Evolutionary conservation across 2,113 vertebrate genomes (phyloP).

Genomic region (Herpailurus yagouaroundi): DNA sequence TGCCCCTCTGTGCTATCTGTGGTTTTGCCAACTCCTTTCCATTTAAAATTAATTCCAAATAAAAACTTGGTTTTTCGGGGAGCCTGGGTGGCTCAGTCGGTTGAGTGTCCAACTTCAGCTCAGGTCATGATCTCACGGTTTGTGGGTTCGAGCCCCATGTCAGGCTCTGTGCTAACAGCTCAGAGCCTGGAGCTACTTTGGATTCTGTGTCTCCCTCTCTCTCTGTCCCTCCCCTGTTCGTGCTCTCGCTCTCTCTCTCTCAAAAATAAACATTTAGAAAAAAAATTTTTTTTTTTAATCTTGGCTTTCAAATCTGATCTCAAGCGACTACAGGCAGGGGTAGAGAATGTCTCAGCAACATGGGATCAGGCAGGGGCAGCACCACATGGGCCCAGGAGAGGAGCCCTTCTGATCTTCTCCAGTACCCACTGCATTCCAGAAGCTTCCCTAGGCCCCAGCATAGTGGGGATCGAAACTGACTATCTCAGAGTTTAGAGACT

Average conservation of each 20-base stretch:
- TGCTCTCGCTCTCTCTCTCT: too few species aligned
- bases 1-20: too few species aligned
- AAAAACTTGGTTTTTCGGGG: background rate
- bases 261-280: too few species aligned
- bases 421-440: background rate
- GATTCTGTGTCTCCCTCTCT: too few species aligned
- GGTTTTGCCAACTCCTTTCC: background rate
- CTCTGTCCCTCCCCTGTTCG: too few species aligned
- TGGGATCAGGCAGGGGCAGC: rapidly evolving
- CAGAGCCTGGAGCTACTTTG: too few species aligned
- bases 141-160: too few species aligned
- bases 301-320: background rate
- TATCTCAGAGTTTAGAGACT: background rate
- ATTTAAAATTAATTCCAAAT: background rate
- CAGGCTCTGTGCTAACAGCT: too few species aligned
- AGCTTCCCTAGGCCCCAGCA: background rate
- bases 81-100: too few species aligned
- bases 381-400: background rate
- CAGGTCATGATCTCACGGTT: too few species aligned
- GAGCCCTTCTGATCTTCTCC: background rate
- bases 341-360: background rate
- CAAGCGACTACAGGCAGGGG: background rate
- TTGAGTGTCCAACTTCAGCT: too few species aligned
- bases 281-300: too few species aligned
- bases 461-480: background rate